Evolutionary conservation across 2,797 vertebrate genomes (phyloP), one percentile per base, ranked within the genome.

Genomic region (Decapterus maruadsi): DNA sequence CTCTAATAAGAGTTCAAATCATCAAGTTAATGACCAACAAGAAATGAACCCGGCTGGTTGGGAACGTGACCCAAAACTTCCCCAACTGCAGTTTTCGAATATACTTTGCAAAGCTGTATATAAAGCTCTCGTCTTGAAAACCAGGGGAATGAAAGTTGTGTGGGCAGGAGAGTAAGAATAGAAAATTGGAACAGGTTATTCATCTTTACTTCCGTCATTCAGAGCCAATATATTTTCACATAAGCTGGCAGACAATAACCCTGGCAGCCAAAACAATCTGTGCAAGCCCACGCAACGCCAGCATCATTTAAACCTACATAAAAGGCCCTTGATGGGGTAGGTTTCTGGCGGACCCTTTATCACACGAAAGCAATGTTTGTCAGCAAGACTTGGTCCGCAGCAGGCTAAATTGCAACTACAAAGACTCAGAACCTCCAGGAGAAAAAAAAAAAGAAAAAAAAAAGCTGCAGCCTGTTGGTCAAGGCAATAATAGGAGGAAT

Each of bases 261-360:
- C 75, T 76, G 88, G 83, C 84, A 84, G 81, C 59, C 87, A 84
- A 89, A 90, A 90, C 89, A 92, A 89, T 90, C 80, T 82, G 78
- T 64, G 68, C 42, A n/a, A 53, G 75, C 84, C 78, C 80, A 88
- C 81, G 48, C 81, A 66, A 71, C 1, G 45, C 56, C 50, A 61
- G 53, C 67, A 36, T 80, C 51, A 88, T 87, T 92, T 87, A 83
- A 87, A 84, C 51, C 54, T 36, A 78, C 77, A 86, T 81, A 75
- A 89, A 88, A 75, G 72, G 45, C 50, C 0, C 26, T 2, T 72
- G 67, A 83, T 81, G 55, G 72, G 67, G 46, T 16, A 60, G 60
- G 59, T 67, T 76, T 57, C 60, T 77, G 42, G 16, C 31, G 54
- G 72, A 81, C 10, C 55, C 68, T 75, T 87, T 72, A 80, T 86